These are phyloP conservation scores for Nebria brevicollis DNA, from an alignment of 2,888 invertebrate species.

Conservation along the genomic window DNA sequence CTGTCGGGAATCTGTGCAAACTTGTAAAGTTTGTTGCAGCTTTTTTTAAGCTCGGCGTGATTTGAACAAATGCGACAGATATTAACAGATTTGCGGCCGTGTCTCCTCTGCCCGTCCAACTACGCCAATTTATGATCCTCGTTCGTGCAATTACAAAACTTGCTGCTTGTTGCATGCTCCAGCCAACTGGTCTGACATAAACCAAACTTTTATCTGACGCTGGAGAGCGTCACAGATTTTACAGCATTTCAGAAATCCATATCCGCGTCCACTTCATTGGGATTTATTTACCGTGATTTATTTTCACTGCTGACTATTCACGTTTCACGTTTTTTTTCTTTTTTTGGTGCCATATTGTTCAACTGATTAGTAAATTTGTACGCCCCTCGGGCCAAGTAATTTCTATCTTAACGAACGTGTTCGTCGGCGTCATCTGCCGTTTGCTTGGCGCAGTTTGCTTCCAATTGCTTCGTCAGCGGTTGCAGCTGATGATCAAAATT, in stretches of 20 bases:
- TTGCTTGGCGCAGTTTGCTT: background rate
- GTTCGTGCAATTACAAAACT: background rate
- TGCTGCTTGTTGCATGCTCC: background rate
- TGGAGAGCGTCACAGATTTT: background rate
- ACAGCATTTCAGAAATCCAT: background rate
- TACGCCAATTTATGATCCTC: background rate
- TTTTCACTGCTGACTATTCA: no score
- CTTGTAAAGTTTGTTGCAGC: slow-evolving; percentile 33
- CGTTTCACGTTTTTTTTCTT: no score
- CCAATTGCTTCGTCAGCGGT: slow-evolving; percentile 10
- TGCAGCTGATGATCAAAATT: slow-evolving; percentile 15
- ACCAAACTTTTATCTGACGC: background rate
- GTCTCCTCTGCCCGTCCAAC: background rate
- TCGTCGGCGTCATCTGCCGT: slow-evolving; percentile 28
- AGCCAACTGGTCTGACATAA: background rate
- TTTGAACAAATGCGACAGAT: slow-evolving; percentile 46
- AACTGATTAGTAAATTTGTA: no score
- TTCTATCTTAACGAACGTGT: slow-evolving; percentile 27
- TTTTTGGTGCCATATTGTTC: no score
- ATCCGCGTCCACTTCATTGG: no score
- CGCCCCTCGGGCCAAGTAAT: background rate
- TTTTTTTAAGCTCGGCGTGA: slow-evolving; percentile 43
- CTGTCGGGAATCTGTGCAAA: slow-evolving; percentile 31
- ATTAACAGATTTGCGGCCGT: slow-evolving; percentile 33
- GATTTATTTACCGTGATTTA: no score